These are phyloP conservation scores for Maccullochella peelii DNA, from an alignment of 2,113 vertebrate genomes.

Conservation along the genomic window DNA sequence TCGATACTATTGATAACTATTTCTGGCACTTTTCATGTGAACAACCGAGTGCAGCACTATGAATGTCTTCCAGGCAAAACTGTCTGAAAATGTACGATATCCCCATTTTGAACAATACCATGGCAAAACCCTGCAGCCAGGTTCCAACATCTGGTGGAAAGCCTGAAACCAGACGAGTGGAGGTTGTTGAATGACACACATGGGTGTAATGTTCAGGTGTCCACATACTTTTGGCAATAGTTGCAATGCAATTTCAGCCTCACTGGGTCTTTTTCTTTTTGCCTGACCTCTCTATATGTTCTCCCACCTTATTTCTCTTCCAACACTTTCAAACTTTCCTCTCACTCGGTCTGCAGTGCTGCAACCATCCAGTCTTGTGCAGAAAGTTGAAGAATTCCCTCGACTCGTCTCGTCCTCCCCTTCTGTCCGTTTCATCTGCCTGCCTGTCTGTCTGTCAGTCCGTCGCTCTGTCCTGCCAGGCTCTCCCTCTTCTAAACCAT, in stretches of 20 bases:
- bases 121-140: too few relatives aligned
- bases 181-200: too few relatives aligned
- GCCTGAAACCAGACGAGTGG: too few relatives aligned
- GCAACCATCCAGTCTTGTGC: neutral
- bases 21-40: too few relatives aligned
- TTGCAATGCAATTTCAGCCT: neutral
- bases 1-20: too few relatives aligned
- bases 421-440: rapidly evolving
- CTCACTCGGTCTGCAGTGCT: neutral
- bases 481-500: slow-evolving; percentile 11
- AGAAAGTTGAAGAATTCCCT: slow-evolving; percentile 34
- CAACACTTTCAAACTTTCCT: neutral
- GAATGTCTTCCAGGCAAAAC: too few relatives aligned
- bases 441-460: neutral
- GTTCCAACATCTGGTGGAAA: too few relatives aligned
- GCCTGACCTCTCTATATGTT: neutral
- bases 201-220: neutral
- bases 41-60: too few relatives aligned
- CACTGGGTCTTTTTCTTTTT: too few relatives aligned
- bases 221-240: neutral
- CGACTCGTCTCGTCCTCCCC: neutral
- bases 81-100: too few relatives aligned
- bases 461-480: neutral
- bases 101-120: too few relatives aligned
- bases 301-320: neutral